phyloP scores from a whole-genome alignment of 92 coral and sea anemone species.

The Chrysogorgia sp. region DNA sequence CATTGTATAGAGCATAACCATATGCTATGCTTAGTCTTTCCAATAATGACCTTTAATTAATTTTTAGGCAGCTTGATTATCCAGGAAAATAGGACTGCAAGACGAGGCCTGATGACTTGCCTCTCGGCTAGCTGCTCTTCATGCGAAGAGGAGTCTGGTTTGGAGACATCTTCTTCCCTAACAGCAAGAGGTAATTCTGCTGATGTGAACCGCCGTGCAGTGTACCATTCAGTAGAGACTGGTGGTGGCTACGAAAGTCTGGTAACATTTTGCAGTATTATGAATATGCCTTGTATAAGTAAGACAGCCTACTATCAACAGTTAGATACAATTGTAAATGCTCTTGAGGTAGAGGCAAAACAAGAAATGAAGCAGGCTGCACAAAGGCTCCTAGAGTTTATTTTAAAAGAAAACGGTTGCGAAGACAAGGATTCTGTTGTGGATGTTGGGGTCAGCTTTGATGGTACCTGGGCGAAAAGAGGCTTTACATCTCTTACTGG shows the following conservation, averaged over 20 bases:
- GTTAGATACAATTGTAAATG: slow-evolving; percentile 16
- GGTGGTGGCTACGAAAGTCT: too few relatives aligned
- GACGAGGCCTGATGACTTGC: neutral
- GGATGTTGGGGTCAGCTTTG: slow-evolving; percentile 36
- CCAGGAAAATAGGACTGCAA: neutral
- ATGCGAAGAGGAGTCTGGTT: neutral
- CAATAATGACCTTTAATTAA: neutral
- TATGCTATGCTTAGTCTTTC: neutral
- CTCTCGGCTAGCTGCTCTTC: neutral
- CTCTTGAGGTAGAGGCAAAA: slow-evolving; percentile 7
- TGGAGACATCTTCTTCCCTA: neutral
- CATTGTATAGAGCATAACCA: slow-evolving; percentile 4
- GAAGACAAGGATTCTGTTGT: slow-evolving; percentile 23
- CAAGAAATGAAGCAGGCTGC: slow-evolving; percentile 6
- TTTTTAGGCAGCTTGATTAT: neutral
- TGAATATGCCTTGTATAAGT: slow-evolving; percentile 12
- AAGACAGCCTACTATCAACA: slow-evolving; percentile 31
- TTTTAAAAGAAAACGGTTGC: neutral
- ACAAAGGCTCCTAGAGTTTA: neutral
- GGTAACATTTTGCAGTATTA: too few relatives aligned
- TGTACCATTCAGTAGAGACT: too few relatives aligned
- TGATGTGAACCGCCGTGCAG: slow-evolving; percentile 5
- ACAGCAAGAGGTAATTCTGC: neutral
- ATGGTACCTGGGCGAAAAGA: too few relatives aligned
- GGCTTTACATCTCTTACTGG: too few relatives aligned